Evolutionary conservation across 2,113 vertebrate genomes (phyloP), one percentile per base, ranked within the genome.

Genomic region (Craseonycteris thonglongyai): DNA sequence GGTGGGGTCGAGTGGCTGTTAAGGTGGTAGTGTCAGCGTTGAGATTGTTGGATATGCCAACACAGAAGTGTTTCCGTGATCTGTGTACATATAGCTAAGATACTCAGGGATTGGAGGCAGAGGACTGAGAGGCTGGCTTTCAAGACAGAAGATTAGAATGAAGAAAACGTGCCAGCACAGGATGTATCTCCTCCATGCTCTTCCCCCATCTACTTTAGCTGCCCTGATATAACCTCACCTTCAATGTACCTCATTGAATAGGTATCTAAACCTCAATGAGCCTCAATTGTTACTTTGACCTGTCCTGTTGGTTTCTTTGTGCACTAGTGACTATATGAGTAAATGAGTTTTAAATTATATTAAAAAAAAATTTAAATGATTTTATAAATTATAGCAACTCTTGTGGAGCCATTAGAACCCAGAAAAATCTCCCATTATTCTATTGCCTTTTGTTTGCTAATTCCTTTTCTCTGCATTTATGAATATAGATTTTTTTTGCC

Each of bases 71-170:
- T 75, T 61, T 7, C 14, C 0, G 11, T 81, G 49, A 49, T 42
- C 33, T 83, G 16, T 75, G 68, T 38, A 15, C 21, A 51, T 40
- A 21, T 3, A n/a, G 47, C 40, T 18, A 24, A 56, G 35, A 49
- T 76, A 59, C 26, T 72, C 21, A 42, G 49, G 59, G 8, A 45
- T 65, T 76, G 11, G 22, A 56, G 72, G 42, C 35, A 40, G 19
- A 59, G 49, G 10, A 47, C 74, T 15, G 21, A 68, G 15, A 79
- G 58, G 61, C 45, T 61, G 35, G 35, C 65, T 63, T 68, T 94
- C 78, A 74, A 82, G 92, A 88, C 69, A 19, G 33, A 78, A 94
- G 38, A 80, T 76, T 15, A 91, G 83, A 83, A 86, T 45, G 26
- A 38, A 72, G 56, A 38, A 61, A 88, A 42, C 16, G 2, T 51